Conservation (phyloP, 1,140 invertebrate genomes). For the Apocrypta bakeri region DNA sequence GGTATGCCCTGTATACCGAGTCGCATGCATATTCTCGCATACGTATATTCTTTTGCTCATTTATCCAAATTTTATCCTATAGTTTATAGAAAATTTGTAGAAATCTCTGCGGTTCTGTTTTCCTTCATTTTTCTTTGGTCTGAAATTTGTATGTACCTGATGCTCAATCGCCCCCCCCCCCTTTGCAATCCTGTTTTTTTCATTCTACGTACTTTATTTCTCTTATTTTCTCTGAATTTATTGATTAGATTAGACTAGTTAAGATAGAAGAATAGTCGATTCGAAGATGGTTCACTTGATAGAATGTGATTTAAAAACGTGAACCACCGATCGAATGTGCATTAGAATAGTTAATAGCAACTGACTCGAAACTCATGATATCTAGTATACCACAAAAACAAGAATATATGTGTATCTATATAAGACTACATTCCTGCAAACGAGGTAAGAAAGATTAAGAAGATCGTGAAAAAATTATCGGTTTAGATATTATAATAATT, state of each 20-base stretch:
- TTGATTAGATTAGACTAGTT: neutral
- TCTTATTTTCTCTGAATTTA: neutral
- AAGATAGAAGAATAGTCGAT: neutral
- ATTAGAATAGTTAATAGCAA: no score
- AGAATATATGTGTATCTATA: neutral
- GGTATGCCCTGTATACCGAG: conserved; percentile 63
- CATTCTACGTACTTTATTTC: no score
- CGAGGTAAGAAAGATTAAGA: neutral
- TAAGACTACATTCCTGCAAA: neutral
- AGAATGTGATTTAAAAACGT: neutral
- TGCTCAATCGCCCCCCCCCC: neutral
- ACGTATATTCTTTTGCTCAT: no score
- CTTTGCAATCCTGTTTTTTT: neutral
- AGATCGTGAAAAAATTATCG: neutral
- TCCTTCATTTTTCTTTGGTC: neutral
- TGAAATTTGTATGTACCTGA: neutral
- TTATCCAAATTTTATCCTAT: no score
- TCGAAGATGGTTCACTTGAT: neutral
- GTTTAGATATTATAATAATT: no score
- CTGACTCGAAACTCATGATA: neutral
- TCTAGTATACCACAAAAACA: neutral
- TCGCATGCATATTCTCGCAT: conserved; percentile 42
- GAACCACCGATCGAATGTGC: neutral
- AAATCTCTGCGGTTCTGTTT: neutral
- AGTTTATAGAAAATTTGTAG: neutral